Conservation (phyloP, 2,113 vertebrate genomes). For the Brachyhypopomus gauderio region DNA sequence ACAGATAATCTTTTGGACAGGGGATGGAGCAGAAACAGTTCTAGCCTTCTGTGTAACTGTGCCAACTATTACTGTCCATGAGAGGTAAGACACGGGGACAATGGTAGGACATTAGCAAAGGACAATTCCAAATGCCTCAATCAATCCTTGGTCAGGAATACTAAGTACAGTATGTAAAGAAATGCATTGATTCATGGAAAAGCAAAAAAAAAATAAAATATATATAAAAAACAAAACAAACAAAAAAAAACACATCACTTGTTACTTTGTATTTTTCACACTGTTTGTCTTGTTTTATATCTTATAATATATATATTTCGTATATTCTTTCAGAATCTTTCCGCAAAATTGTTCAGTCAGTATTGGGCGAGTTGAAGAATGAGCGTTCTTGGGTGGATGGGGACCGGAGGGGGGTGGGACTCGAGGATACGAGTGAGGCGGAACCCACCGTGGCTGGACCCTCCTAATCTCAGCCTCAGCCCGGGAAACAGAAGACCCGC, state of each 20-base stretch:
- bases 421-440: conserved; percentile 59
- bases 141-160: conserved; percentile 57
- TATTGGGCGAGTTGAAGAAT: conserved; percentile 60
- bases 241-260: conserved; percentile 66
- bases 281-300: conserved; percentile 73
- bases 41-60: conserved; percentile 37
- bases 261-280: conserved; percentile 75
- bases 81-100: conserved; percentile 53
- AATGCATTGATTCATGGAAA: conserved; percentile 73
- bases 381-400: conserved; percentile 50
- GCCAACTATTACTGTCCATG: conserved; percentile 40
- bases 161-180: conserved; percentile 62
- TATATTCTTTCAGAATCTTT: conserved; percentile 81
- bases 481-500: conserved; percentile 60
- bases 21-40: conserved; percentile 25
- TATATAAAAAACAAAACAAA: conserved; percentile 64
- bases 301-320: conserved; percentile 80
- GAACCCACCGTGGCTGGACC: conserved; percentile 56
- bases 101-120: conserved; percentile 51
- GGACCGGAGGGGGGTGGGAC: background rate
- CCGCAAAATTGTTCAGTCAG: conserved; percentile 71
- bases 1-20: conserved; percentile 29
- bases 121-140: conserved; percentile 48
- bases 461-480: conserved; percentile 63
- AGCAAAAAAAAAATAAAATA: conserved; percentile 67